Evolutionary conservation across 1,140 invertebrate genomes (phyloP).

Genomic region (Theocolax elegans): DNA sequence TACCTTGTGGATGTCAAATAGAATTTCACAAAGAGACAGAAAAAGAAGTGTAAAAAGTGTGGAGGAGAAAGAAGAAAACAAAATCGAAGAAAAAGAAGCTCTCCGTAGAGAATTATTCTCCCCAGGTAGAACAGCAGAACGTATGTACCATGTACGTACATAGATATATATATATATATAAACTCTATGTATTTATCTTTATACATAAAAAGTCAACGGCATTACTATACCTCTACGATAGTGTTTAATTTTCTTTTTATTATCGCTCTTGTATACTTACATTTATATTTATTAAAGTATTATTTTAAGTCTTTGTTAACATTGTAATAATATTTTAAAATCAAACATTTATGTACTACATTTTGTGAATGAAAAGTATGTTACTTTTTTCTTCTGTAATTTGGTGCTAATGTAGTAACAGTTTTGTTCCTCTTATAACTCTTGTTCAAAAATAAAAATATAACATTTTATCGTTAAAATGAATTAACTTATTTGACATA

Average conservation of each 20-base stretch:
- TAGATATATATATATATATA: background rate
- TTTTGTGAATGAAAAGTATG: too few relatives aligned
- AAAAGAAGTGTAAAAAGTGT: background rate
- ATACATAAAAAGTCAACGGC: background rate
- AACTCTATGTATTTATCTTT: background rate
- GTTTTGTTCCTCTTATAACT: background rate
- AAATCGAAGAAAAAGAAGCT: slow-evolving; percentile 17
- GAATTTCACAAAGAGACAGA: slow-evolving; percentile 1
- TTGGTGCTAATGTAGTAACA: too few relatives aligned
- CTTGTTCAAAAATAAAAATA: background rate
- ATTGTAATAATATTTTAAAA: too few relatives aligned
- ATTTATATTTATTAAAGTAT: too few relatives aligned
- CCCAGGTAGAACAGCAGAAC: slow-evolving; percentile 2
- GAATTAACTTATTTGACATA: background rate
- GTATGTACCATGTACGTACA: background rate
- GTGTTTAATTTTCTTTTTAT: too few relatives aligned
- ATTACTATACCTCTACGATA: background rate
- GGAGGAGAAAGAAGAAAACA: background rate
- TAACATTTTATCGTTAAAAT: background rate
- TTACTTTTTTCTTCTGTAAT: too few relatives aligned
- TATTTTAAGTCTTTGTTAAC: too few relatives aligned
- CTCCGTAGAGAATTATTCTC: slow-evolving; percentile 24
- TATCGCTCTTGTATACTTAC: too few relatives aligned
- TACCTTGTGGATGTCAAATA: slow-evolving; percentile 12
- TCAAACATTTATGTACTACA: too few relatives aligned